Conservation (phyloP, 1,140 invertebrate species). For the Atta cephalotes region DNA sequence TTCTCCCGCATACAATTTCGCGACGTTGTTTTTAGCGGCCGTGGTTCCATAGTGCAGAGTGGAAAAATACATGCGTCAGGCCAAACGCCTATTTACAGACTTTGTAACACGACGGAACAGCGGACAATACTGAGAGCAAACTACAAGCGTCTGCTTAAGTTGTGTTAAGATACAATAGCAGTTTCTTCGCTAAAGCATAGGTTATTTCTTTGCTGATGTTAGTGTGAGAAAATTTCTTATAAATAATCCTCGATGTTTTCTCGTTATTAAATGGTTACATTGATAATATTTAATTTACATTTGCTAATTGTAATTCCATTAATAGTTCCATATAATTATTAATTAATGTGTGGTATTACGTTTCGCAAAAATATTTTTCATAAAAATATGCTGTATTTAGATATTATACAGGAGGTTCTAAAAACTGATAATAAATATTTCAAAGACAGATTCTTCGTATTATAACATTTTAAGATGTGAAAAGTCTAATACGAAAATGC, state of each 20-base stretch:
- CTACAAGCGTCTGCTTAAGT: constrained; percentile 24
- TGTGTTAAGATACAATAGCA: background rate
- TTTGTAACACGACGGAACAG: constrained; percentile 1
- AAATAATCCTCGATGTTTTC: background rate
- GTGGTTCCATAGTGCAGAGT: constrained; percentile 5
- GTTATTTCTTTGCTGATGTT: background rate
- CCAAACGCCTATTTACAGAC: constrained; percentile 51
- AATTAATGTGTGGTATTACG: background rate
- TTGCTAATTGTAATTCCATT: background rate
- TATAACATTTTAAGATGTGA: too few relatives aligned
- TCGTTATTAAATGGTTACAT: background rate
- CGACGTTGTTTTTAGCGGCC: constrained; percentile 71
- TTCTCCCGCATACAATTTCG: constrained; percentile 73
- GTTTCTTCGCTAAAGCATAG: background rate
- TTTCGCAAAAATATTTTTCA: background rate
- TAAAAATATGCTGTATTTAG: background rate
- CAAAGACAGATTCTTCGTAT: too few relatives aligned
- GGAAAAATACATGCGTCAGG: constrained; percentile 41
- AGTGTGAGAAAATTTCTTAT: background rate
- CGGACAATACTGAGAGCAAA: constrained; percentile 50
- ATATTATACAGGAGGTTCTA: background rate
- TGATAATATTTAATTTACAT: background rate
- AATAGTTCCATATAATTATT: background rate
- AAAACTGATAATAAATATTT: too few relatives aligned
- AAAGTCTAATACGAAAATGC: too few relatives aligned